Evolutionary conservation across 2,113 vertebrate genomes (phyloP).

Genomic region (Microcebus ravelobensis): DNA sequence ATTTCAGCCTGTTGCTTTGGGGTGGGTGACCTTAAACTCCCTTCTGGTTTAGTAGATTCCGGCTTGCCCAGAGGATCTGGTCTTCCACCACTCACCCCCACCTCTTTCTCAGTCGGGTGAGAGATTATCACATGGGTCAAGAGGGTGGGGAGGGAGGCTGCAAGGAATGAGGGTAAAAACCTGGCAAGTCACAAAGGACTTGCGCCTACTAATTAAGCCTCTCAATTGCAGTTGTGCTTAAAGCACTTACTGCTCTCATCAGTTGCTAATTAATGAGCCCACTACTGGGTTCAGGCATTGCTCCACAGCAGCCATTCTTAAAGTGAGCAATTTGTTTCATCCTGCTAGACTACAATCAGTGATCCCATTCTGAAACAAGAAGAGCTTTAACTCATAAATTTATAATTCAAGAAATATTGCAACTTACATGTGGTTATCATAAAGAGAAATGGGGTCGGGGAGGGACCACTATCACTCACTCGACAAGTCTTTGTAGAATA

Average conservation of each 20-base stretch:
- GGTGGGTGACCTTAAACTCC: background rate
- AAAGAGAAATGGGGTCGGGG: background rate
- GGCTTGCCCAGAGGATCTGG: background rate
- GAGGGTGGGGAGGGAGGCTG: background rate
- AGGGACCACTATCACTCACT: background rate
- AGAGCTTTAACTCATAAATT: no score
- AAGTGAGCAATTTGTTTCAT: background rate
- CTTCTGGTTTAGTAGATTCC: background rate
- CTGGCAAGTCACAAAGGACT: background rate
- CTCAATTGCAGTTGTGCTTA: background rate
- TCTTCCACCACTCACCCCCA: background rate
- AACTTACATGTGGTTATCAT: background rate
- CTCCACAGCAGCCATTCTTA: background rate
- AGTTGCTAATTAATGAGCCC: background rate
- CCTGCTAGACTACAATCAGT: background rate
- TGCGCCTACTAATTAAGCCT: background rate
- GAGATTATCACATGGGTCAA: background rate
- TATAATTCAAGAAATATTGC: background rate
- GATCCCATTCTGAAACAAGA: background rate
- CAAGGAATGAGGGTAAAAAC: background rate
- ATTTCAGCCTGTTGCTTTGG: background rate
- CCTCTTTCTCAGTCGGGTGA: background rate
- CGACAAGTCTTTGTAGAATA: background rate
- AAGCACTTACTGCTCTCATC: background rate
- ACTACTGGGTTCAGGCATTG: accelerated